These are phyloP conservation scores for Aphelenchoides avenae DNA, from an alignment of 1,140 invertebrate species.

Conservation along the genomic window DNA sequence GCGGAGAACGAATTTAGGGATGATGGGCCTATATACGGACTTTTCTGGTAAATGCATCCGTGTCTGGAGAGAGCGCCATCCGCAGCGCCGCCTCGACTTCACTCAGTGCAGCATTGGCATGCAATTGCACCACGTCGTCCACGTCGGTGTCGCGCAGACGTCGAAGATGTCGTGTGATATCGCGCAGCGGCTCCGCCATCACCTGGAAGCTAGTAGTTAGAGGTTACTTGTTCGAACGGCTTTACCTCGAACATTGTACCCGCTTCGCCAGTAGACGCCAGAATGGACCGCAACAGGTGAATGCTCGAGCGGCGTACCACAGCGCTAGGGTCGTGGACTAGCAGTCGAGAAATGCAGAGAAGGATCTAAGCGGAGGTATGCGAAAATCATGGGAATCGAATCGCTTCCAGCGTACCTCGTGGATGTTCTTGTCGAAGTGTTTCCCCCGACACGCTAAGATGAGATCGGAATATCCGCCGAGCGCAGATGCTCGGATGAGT, in stretches of 20 bases:
- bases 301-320: conserved; percentile 36
- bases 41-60: too few species aligned
- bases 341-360: conserved; percentile 23
- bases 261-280: conserved; percentile 2
- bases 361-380: conserved; percentile 32
- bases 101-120: conserved; percentile 42
- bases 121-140: conserved; percentile 45
- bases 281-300: conserved; percentile 29
- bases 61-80: too few species aligned
- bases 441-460: conserved; percentile 38
- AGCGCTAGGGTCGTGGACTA: not conserved
- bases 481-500: conserved; percentile 23
- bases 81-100: conserved; percentile 37
- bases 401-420: conserved; percentile 26
- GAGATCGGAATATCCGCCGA: conserved; percentile 26
- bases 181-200: conserved; percentile 11
- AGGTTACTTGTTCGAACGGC: conserved; percentile 8
- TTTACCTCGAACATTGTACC: conserved; percentile 24
- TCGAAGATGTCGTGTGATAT: conserved; percentile 11
- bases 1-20: too few species aligned
- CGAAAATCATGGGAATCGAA: conserved; percentile 6
- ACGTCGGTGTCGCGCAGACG: conserved; percentile 23
- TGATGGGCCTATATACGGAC: too few species aligned
- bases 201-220: conserved; percentile 31
- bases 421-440: conserved; percentile 26